Evolutionary conservation across 1,140 invertebrate genomes (phyloP).

Genomic region (Acromyrmex charruanus): DNA sequence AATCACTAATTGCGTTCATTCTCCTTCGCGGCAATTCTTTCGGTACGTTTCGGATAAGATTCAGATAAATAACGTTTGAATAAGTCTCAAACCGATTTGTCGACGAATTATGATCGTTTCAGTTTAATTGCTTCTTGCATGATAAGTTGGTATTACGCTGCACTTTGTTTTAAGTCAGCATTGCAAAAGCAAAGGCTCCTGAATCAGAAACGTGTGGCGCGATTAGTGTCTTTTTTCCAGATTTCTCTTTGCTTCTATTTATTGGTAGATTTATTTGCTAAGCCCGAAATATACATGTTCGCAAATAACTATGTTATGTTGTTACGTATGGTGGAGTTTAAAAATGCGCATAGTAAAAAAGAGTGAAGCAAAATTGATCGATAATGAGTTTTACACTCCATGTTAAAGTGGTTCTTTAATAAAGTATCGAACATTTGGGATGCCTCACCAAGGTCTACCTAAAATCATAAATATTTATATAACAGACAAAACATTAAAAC

Average conservation of each 20-base stretch:
- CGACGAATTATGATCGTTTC: neutral
- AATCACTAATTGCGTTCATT: constrained; percentile 37
- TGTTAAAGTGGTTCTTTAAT: too few species aligned
- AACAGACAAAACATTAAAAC: too few species aligned
- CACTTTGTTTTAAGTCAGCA: constrained; percentile 15
- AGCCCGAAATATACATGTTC: neutral
- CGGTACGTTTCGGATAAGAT: constrained; percentile 20
- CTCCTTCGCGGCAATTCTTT: constrained; percentile 13
- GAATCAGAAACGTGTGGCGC: constrained; percentile 4
- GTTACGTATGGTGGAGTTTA: neutral
- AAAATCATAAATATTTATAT: too few species aligned
- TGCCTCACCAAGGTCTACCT: too few species aligned
- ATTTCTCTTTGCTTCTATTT: constrained; percentile 25
- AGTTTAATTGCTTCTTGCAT: constrained; percentile 48
- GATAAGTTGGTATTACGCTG: constrained; percentile 2
- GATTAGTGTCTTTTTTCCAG: constrained; percentile 1
- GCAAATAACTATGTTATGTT: neutral
- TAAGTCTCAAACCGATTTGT: constrained; percentile 19
- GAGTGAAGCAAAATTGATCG: neutral
- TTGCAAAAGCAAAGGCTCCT: constrained; percentile 23
- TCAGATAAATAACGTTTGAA: constrained; percentile 42
- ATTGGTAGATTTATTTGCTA: constrained; percentile 1
- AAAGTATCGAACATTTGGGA: too few species aligned
- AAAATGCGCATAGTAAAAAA: neutral
- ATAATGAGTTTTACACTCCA: neutral